A percentile compares a stretch with the other conserved stretches of the same genome.
These are phyloP conservation scores for Gallinago undulata DNA, from an alignment of 2,113 vertebrate species.

Conservation along the genomic window DNA sequence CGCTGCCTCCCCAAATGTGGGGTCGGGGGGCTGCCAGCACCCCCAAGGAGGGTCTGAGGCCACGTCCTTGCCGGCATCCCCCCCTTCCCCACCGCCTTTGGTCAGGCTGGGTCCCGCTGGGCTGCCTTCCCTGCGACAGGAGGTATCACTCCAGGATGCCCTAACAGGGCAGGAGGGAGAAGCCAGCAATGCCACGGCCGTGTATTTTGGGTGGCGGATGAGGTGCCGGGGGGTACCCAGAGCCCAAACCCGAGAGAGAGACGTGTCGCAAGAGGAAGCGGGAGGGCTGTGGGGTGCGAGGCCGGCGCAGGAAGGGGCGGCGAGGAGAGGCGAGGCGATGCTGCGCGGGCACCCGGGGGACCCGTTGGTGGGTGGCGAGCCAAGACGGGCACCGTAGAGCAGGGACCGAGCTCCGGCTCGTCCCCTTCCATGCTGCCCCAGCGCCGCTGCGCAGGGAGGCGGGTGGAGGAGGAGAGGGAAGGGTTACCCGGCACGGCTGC, in stretches of 20 bases:
- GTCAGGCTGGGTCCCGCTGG: background rate
- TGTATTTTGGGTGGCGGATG: background rate
- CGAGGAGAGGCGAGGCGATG: conserved; percentile 40
- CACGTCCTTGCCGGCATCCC: accelerated
- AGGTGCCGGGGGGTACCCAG: background rate
- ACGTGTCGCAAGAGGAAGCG: conserved; percentile 85
- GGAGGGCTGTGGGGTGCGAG: conserved; percentile 60
- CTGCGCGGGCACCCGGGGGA: conserved; percentile 42
- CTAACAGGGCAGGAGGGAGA: background rate
- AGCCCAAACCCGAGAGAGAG: background rate
- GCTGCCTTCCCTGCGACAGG: background rate
- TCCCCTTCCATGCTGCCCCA: conserved; percentile 13
- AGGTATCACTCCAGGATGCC: background rate
- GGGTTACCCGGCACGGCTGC: conserved; percentile 26
- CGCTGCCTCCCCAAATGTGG: accelerated
- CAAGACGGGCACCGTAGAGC: conserved; percentile 44
- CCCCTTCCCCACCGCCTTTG: background rate
- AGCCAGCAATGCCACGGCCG: accelerated
- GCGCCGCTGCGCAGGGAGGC: conserved; percentile 7
- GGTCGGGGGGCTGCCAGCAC: background rate
- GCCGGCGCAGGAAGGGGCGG: conserved; percentile 76
- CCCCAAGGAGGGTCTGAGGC: background rate
- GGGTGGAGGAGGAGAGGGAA: conserved; percentile 21
- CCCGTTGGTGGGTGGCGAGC: conserved; percentile 74
- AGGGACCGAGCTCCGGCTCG: background rate